phyloP scores from a whole-genome alignment of 92 coral and sea anemone species.

The Pocillopora grandis region DNA sequence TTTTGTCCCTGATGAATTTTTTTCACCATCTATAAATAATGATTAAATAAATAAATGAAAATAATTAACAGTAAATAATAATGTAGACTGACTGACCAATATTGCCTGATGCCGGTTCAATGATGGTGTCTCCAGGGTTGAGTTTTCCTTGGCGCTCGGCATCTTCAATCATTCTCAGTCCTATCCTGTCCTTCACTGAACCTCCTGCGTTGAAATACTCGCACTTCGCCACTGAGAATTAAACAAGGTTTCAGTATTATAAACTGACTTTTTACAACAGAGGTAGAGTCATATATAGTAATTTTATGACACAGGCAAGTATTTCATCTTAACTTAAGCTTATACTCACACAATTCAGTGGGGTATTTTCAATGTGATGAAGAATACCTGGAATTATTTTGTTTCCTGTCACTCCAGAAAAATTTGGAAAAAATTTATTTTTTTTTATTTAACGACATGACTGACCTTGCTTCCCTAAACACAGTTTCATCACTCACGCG shows the following conservation, averaged over 20 bases:
- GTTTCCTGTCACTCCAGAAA: slow-evolving; percentile 44
- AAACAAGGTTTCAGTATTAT: not conserved
- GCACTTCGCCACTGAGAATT: slow-evolving; percentile 84
- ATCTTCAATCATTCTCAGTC: slow-evolving; percentile 91
- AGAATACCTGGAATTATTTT: slow-evolving; percentile 87
- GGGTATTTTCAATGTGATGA: slow-evolving; percentile 91
- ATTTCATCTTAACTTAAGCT: no score
- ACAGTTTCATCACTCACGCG: slow-evolving; percentile 43
- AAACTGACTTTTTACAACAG: not conserved
- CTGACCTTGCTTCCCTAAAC: not conserved
- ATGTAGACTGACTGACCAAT: slow-evolving; percentile 58
- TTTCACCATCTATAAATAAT: no score
- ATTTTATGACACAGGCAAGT: not conserved
- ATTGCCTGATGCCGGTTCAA: slow-evolving; percentile 98
- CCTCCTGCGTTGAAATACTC: slow-evolving; percentile 98
- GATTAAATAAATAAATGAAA: no score
- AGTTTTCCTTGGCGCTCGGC: slow-evolving; percentile 87
- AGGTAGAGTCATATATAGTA: not conserved
- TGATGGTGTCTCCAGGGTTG: slow-evolving; percentile 91
- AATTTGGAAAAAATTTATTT: not conserved
- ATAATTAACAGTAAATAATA: no score
- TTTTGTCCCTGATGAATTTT: no score
- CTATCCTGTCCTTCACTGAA: slow-evolving; percentile 96
- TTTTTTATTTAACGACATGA: not conserved
- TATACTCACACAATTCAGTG: slow-evolving; percentile 70